Base-by-base conservation (phyloP, 2,113 vertebrate genomes). In the Gnathonemus longibarbis region DNA sequence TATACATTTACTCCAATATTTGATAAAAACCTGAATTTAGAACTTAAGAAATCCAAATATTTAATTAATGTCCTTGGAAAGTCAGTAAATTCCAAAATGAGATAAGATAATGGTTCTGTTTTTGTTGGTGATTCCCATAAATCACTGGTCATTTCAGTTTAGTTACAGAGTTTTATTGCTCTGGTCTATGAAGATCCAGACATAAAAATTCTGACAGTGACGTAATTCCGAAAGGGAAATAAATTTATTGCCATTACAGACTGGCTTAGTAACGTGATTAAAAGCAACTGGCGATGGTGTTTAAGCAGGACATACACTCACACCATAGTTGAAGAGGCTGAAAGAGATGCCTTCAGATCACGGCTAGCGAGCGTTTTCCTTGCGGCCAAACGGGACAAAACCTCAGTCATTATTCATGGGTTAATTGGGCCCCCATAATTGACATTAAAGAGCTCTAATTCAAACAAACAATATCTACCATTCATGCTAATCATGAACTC, bases 391-490 rank as follows among this genome's bases (percentile, higher is more conserved):
- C 90, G 70, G 91, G 90, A 89, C 92, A 93, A 90, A 91, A 93
- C 93, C 95, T 94, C 93, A 94, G 92, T 93, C 94, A 94, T 95
- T 94, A 95, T 94, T 94, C 92, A 91, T 91, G 21, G 91, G 93
- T 93, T 96, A 96, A 96, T 96, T 96, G 95, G 95, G 93, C 95
- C 94, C 94, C 91, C 90, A 95, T 94, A 95, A 94, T 94, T 94
- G 94, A 96, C 95, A 95, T 90, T 77, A 92, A 93, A 89, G 92
- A 93, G 92, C 94, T 92, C 92, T 94, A 92, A 95, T 95, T 95
- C 95, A 96, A 96, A 96, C 95, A 96, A 96, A 95, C 95, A 94
- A 94, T 92, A 95, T 94, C 93, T 93, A 95, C 93, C 93, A 93
- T 94, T 94, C 92, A 93, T 93, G 92, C 93, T 93, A 94, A 94